A percentile compares a stretch with the other conserved stretches of the same genome.
phyloP scores from a whole-genome alignment of 2,888 invertebrate species.

The Xylophagus ater region DNA sequence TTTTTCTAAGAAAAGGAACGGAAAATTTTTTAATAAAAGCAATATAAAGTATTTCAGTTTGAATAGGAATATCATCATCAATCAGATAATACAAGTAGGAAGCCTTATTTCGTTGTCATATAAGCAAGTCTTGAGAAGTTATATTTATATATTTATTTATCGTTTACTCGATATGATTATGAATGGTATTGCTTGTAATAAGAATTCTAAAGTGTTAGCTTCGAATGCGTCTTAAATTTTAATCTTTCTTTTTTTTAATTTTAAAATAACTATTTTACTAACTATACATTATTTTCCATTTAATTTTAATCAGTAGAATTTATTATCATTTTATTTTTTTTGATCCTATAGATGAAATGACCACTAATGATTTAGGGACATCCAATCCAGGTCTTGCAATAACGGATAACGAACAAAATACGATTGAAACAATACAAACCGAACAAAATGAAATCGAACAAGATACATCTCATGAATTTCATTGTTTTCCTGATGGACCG shows the following conservation, averaged over 20 bases:
- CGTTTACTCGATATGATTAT: too few relatives aligned
- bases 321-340: constrained; percentile 6
- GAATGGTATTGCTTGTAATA: too few relatives aligned
- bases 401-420: constrained; percentile 26
- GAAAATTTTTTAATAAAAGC: too few relatives aligned
- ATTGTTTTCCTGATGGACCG: constrained; percentile 44
- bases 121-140: too few relatives aligned
- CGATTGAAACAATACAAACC: constrained; percentile 18
- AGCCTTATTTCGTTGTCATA: too few relatives aligned
- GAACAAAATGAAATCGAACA: constrained; percentile 2
- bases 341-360: constrained; percentile 24
- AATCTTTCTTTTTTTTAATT: too few relatives aligned
- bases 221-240: not conserved
- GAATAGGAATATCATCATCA: too few relatives aligned
- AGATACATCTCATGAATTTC: constrained; percentile 18
- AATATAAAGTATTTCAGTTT: too few relatives aligned
- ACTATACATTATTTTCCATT: not conserved
- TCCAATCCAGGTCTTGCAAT: constrained; percentile 23
- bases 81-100: too few relatives aligned
- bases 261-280: not conserved
- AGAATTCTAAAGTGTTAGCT: too few relatives aligned
- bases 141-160: too few relatives aligned
- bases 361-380: constrained; percentile 23
- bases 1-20: too few relatives aligned
- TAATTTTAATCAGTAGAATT: not conserved